phyloP scores from a whole-genome alignment of 1,140 invertebrate genomes.

The Notospermus geniculatus region DNA sequence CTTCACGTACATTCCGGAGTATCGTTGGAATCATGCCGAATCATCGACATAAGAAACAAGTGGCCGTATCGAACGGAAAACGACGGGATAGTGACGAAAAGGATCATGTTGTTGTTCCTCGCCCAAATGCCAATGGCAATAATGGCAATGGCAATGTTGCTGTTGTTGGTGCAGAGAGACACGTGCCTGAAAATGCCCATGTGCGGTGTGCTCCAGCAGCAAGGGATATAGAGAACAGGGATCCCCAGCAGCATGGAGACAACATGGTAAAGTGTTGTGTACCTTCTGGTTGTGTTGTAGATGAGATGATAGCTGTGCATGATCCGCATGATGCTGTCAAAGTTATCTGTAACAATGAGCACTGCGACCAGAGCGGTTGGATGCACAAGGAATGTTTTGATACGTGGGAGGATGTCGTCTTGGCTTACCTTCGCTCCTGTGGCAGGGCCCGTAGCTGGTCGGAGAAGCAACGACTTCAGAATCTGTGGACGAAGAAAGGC shows the following conservation, averaged over 20 bases:
- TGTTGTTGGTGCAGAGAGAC: not conserved
- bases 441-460: conserved; percentile 89
- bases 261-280: not conserved
- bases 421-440: conserved; percentile 83
- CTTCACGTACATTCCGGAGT: not conserved
- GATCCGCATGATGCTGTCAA: conserved; percentile 74
- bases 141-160: not conserved
- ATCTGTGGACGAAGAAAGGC: conserved; percentile 96
- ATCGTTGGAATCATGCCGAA: conserved; percentile 1
- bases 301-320: conserved; percentile 66
- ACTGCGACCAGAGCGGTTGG: conserved; percentile 78
- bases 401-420: conserved; percentile 82
- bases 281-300: conserved; percentile 38
- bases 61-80: not conserved
- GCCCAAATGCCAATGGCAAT: not conserved
- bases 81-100: not conserved
- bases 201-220: not conserved
- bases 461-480: conserved; percentile 87
- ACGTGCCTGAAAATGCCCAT: not conserved
- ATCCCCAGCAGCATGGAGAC: not conserved
- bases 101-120: no score
- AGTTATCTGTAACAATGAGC: conserved; percentile 93
- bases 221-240: conserved; percentile 5
- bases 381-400: conserved; percentile 97
- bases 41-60: not conserved